Evolutionary conservation across 2,888 invertebrate genomes (phyloP).

Genomic region (Panopea generosa): DNA sequence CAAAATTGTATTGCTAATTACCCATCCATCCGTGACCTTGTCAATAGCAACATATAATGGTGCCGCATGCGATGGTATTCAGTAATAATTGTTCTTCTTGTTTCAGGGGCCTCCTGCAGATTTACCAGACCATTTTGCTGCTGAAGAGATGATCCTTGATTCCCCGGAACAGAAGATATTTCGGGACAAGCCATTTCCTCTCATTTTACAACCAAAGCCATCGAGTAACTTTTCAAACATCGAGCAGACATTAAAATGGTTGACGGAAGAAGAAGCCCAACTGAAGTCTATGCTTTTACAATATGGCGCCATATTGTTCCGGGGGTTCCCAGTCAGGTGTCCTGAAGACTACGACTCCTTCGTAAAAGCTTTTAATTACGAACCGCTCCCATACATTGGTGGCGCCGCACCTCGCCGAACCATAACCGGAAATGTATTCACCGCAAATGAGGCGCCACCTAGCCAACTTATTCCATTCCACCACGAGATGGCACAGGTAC

Average conservation of each 20-base stretch:
- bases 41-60: no score
- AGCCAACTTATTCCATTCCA: slow-evolving; percentile 76
- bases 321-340: no score
- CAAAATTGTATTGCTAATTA: no score
- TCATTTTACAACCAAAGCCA: slow-evolving; percentile 57
- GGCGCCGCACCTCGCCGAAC: slow-evolving; percentile 70
- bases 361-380: no score
- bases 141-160: no score
- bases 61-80: no score
- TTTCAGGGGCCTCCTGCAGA: no score
- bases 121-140: no score
- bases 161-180: slow-evolving; percentile 64
- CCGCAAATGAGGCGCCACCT: slow-evolving; percentile 77
- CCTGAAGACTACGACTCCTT: no score
- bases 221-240: neutral
- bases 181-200: slow-evolving; percentile 62
- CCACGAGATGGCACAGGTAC: slow-evolving; percentile 80
- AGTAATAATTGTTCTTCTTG: no score
- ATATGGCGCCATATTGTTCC: slow-evolving; percentile 72
- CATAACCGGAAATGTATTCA: slow-evolving; percentile 73
- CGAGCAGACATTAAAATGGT: slow-evolving; percentile 47
- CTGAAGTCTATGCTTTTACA: slow-evolving; percentile 60
- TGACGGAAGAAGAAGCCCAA: slow-evolving; percentile 39
- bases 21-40: no score
- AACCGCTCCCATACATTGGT: slow-evolving; percentile 74